These are phyloP conservation scores for Caenorhabditis tropicalis DNA, from an alignment of 1,140 invertebrate species.

Conservation along the genomic window DNA sequence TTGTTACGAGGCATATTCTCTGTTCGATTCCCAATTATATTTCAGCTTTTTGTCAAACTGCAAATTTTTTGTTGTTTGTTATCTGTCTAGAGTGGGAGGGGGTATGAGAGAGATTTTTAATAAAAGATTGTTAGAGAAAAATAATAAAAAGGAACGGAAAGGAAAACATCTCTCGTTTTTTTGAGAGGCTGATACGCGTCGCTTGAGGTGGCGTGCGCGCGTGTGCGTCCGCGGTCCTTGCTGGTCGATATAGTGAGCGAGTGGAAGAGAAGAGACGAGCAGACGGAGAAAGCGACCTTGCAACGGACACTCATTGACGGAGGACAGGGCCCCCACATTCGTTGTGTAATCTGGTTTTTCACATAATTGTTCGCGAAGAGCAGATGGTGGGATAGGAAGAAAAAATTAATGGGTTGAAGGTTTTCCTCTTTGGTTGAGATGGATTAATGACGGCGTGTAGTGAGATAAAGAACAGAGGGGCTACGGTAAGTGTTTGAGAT, in stretches of 20 bases:
- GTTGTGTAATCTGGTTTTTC: neutral
- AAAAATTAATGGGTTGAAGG: neutral
- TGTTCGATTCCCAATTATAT: too few relatives aligned
- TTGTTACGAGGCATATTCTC: neutral
- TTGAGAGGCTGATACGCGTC: neutral
- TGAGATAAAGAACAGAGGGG: too few relatives aligned
- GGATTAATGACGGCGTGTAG: too few relatives aligned
- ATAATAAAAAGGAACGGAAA: too few relatives aligned
- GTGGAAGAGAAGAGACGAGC: neutral
- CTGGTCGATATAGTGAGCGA: neutral
- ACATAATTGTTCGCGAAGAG: neutral
- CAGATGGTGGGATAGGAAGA: neutral
- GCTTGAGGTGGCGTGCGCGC: constrained; percentile 1
- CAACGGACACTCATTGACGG: neutral
- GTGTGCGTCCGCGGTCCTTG: neutral
- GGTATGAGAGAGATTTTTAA: too few relatives aligned
- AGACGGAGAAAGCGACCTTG: constrained; percentile 29
- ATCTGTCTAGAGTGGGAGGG: too few relatives aligned
- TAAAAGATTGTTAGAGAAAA: too few relatives aligned
- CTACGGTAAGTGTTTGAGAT: too few relatives aligned
- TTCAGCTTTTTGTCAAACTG: neutral
- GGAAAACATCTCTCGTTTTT: too few relatives aligned
- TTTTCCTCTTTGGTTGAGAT: too few relatives aligned
- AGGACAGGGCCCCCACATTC: neutral
- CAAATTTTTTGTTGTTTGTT: neutral